A percentile compares a stretch with the other conserved stretches of the same genome.
Evolutionary conservation across 2,113 vertebrate genomes (phyloP).

Genomic region (Myodes glareolus): DNA sequence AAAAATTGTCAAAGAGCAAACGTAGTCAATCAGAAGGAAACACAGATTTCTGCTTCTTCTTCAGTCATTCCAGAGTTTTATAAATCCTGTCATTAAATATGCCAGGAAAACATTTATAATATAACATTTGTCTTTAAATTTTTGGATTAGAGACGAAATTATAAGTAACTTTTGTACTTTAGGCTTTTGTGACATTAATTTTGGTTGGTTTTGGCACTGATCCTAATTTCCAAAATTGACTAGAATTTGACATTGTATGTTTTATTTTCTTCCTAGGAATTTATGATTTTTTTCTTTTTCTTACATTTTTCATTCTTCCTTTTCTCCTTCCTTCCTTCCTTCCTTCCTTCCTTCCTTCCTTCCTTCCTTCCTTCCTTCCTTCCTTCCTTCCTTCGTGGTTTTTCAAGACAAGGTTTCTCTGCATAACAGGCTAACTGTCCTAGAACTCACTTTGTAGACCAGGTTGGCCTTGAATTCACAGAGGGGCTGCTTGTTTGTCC

Average conservation of each 20-base stretch:
- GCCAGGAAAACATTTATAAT: neutral
- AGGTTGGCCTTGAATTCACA: too few relatives aligned
- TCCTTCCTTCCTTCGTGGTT: too few relatives aligned
- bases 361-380: too few relatives aligned
- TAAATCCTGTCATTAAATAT: conserved; percentile 5
- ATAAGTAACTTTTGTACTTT: neutral
- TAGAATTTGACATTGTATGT: neutral
- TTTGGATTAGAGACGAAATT: neutral
- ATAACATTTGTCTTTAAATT: conserved; percentile 22
- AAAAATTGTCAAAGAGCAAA: neutral
- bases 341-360: too few relatives aligned
- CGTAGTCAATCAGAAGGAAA: neutral
- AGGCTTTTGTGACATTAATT: conserved; percentile 13
- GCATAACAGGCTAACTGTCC: too few relatives aligned
- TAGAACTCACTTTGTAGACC: too few relatives aligned
- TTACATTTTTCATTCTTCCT: too few relatives aligned
- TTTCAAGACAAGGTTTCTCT: too few relatives aligned
- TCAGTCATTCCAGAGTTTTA: neutral
- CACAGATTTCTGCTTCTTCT: neutral
- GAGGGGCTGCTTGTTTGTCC: too few relatives aligned
- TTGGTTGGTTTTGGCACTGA: neutral
- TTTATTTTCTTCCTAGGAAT: conserved; percentile 46
- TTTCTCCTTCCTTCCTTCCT: too few relatives aligned
- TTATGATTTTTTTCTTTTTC: neutral
- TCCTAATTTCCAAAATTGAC: neutral